phyloP scores from a whole-genome alignment of 2,113 vertebrate species.

The Verasper variegatus region DNA sequence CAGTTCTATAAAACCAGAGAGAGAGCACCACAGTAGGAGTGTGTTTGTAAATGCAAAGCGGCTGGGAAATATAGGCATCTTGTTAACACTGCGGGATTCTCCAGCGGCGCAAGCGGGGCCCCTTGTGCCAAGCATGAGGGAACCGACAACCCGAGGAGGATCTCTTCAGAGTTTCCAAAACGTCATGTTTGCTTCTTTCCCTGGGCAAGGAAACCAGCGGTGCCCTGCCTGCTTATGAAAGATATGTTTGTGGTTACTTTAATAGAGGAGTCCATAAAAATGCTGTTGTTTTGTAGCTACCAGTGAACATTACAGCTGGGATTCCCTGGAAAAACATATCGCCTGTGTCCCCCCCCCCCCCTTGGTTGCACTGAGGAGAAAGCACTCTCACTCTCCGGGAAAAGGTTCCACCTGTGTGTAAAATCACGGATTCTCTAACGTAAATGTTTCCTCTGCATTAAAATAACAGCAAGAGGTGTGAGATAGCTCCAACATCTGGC shows the following conservation, averaged over 20 bases:
- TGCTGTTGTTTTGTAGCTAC: conserved; percentile 63
- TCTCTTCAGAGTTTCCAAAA: conserved; percentile 64
- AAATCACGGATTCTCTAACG: conserved; percentile 7
- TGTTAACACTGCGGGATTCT: conserved; percentile 52
- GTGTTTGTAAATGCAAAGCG: conserved; percentile 10
- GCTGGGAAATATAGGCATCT: conserved; percentile 21
- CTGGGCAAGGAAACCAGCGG: conserved; percentile 44
- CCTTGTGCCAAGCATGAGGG: conserved; percentile 29
- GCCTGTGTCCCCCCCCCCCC: conserved; percentile 31
- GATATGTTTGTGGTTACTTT: conserved; percentile 66
- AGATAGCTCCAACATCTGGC: conserved; percentile 21
- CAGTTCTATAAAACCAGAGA: conserved; percentile 6
- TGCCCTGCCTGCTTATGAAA: conserved; percentile 23
- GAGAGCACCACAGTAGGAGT: neutral
- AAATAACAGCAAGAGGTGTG: conserved; percentile 27
- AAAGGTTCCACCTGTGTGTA: conserved; percentile 46
- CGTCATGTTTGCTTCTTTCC: conserved; percentile 55
- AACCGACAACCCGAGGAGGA: conserved; percentile 27
- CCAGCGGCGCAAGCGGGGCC: conserved; percentile 8
- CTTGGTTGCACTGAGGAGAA: conserved; percentile 28
- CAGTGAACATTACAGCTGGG: conserved; percentile 54
- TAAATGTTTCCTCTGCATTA: conserved; percentile 19
- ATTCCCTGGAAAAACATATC: conserved; percentile 68
- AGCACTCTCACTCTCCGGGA: conserved; percentile 21
- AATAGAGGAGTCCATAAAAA: conserved; percentile 67